Evolutionary conservation across 2,888 invertebrate species (phyloP).

Genomic region (Crossocerus cetratus): DNA sequence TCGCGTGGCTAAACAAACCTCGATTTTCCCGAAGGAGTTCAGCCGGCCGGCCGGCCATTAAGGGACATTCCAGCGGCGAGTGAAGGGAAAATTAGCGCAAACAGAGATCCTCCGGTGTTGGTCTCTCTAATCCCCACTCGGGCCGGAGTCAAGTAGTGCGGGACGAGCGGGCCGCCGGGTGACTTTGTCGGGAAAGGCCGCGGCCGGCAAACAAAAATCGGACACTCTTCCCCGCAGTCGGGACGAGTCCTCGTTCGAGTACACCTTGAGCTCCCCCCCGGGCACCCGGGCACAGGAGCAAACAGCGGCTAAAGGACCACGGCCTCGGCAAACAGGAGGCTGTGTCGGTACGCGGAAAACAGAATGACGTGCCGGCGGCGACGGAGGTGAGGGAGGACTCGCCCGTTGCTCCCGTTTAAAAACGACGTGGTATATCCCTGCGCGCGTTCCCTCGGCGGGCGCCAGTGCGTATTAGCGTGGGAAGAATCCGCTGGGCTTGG

Average conservation of each 20-base stretch:
- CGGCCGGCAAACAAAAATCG: slow-evolving; percentile 60
- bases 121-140: slow-evolving; percentile 45
- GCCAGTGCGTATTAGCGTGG: slow-evolving; percentile 7
- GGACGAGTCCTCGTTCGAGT: slow-evolving; percentile 54
- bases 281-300: slow-evolving; percentile 51
- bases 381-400: slow-evolving; percentile 2
- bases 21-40: neutral
- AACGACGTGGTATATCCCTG: slow-evolving; percentile 1
- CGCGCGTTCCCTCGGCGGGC: neutral
- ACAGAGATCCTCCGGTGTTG: slow-evolving; percentile 36
- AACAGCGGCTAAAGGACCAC: slow-evolving; percentile 52
- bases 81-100: slow-evolving; percentile 56
- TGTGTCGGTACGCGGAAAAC: slow-evolving; percentile 33
- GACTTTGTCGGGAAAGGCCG: slow-evolving; percentile 61
- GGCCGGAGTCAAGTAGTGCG: neutral
- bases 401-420: slow-evolving; percentile 53
- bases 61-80: neutral
- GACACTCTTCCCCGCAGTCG: slow-evolving; percentile 47
- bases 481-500: neutral
- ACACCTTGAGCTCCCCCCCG: slow-evolving; percentile 29
- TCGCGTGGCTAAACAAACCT: slow-evolving; percentile 19
- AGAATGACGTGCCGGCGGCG: slow-evolving; percentile 27
- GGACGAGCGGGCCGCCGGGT: slow-evolving; percentile 31
- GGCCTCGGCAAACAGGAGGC: slow-evolving; percentile 53
- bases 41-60: slow-evolving; percentile 24